A percentile compares a stretch with the other conserved stretches of the same genome.
Conservation (phyloP, 2,797 vertebrate species). For the Channa striata region DNA sequence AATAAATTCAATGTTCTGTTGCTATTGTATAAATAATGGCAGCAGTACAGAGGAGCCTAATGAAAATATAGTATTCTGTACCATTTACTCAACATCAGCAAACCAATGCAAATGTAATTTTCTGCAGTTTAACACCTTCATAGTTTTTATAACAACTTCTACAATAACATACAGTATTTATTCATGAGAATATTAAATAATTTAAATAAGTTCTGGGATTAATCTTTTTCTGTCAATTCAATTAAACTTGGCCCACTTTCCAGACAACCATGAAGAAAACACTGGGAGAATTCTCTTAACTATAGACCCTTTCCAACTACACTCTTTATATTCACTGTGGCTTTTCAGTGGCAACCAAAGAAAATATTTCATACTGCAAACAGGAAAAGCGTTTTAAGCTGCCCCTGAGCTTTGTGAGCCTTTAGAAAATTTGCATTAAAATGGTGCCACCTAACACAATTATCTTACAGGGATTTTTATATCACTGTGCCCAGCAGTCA, state of each 20-base stretch:
- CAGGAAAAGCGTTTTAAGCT: conserved; percentile 45
- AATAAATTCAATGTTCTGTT: conserved; percentile 30
- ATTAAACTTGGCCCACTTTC: conserved; percentile 62
- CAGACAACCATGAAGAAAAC: conserved; percentile 32
- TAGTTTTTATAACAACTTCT: conserved; percentile 12
- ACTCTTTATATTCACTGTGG: conserved; percentile 21
- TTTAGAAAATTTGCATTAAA: conserved; percentile 59
- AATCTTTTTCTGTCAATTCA: conserved; percentile 48
- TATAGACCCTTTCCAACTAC: neutral
- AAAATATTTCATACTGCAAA: conserved; percentile 39
- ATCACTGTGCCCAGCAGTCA: conserved; percentile 61
- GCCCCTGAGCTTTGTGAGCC: conserved; percentile 55
- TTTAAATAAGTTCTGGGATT: conserved; percentile 27
- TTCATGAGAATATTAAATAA: conserved; percentile 40
- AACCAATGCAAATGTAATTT: conserved; percentile 19
- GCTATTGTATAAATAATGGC: conserved; percentile 20
- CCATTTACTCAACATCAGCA: conserved; percentile 29
- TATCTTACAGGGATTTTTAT: conserved; percentile 50
- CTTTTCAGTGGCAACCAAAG: conserved; percentile 29
- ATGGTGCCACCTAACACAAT: conserved; percentile 51
- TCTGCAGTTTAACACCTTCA: conserved; percentile 22
- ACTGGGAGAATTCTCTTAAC: conserved; percentile 13
- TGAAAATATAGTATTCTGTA: conserved; percentile 27
- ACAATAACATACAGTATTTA: conserved; percentile 30
- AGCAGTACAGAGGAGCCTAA: conserved; percentile 17